These are phyloP conservation scores for Carposina sasakii DNA, from an alignment of 1,140 invertebrate species.

Conservation along the genomic window DNA sequence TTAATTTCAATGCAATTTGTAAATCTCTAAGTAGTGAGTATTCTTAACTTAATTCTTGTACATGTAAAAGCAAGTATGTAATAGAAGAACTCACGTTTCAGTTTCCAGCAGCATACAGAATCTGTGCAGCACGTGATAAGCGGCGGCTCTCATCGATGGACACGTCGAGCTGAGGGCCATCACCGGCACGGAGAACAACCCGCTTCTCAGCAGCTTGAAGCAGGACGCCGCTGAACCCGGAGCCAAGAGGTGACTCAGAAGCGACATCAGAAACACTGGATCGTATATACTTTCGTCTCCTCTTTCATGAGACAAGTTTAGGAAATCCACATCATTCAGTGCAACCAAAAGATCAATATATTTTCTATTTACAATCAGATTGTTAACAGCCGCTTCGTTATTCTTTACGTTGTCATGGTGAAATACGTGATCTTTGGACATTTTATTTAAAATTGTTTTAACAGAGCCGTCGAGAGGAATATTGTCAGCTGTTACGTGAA, in stretches of 20 bases:
- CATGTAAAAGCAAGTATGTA: too few species aligned
- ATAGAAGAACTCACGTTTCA: slow-evolving; percentile 71
- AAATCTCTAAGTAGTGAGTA: too few species aligned
- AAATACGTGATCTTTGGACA: slow-evolving; percentile 22
- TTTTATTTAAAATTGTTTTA: slow-evolving; percentile 28
- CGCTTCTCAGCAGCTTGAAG: slow-evolving; percentile 77
- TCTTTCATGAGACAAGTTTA: slow-evolving; percentile 29
- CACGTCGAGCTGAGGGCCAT: slow-evolving; percentile 76
- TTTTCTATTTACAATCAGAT: slow-evolving; percentile 32
- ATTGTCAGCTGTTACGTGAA: slow-evolving; percentile 18
- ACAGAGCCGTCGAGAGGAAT: slow-evolving; percentile 22
- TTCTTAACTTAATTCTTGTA: too few species aligned
- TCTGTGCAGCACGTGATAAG: slow-evolving; percentile 77
- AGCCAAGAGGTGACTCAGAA: slow-evolving; percentile 77
- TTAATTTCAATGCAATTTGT: too few species aligned
- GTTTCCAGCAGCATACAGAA: slow-evolving; percentile 80
- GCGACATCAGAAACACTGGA: slow-evolving; percentile 80
- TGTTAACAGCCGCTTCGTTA: slow-evolving; percentile 32
- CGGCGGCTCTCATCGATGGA: slow-evolving; percentile 74
- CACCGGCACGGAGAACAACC: slow-evolving; percentile 78
- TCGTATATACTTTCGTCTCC: slow-evolving; percentile 75
- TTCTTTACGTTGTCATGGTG: slow-evolving; percentile 28
- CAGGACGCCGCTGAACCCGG: slow-evolving; percentile 78
- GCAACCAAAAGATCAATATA: slow-evolving; percentile 24
- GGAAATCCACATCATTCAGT: slow-evolving; percentile 29